These are phyloP conservation scores for Leucozona laternaria DNA, from an alignment of 2,888 invertebrate genomes.

Conservation along the genomic window DNA sequence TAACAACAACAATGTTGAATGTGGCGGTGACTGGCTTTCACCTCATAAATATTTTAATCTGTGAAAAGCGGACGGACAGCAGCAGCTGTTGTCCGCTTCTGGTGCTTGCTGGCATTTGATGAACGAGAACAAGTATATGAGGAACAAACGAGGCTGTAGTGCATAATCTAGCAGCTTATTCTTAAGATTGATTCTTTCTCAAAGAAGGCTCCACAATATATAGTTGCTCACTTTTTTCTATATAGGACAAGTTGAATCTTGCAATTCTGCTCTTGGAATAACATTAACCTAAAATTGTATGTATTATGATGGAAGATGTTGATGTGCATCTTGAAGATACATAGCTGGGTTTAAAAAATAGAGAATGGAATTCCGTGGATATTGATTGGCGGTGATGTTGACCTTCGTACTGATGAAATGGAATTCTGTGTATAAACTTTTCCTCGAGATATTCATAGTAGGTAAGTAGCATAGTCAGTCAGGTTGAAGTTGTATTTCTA, in stretches of 20 bases:
- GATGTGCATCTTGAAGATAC: slow-evolving; percentile 31
- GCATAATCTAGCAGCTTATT: slow-evolving; percentile 61
- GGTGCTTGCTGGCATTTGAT: slow-evolving; percentile 53
- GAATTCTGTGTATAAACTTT: slow-evolving; percentile 19
- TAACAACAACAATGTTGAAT: slow-evolving; percentile 5
- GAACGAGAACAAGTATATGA: slow-evolving; percentile 49
- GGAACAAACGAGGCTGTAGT: slow-evolving; percentile 33
- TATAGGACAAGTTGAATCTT: slow-evolving; percentile 17
- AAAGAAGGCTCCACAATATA: slow-evolving; percentile 14
- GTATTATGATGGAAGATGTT: slow-evolving; percentile 28
- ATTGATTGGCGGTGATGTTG: slow-evolving; percentile 26
- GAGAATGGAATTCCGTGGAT: slow-evolving; percentile 37
- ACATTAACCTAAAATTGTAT: slow-evolving; percentile 68
- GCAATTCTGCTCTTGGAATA: slow-evolving; percentile 61
- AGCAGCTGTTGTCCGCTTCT: slow-evolving; percentile 53
- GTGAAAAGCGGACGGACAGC: slow-evolving; percentile 52
- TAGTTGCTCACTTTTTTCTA: not conserved
- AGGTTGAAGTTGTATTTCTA: not conserved
- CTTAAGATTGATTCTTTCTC: slow-evolving; percentile 68
- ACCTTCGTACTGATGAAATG: slow-evolving; percentile 35
- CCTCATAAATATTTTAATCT: slow-evolving; percentile 75
- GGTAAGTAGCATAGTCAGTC: not conserved
- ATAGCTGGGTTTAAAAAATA: not conserved
- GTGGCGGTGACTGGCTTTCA: slow-evolving; percentile 62
- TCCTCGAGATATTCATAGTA: not conserved